Percentiles rank a stretch among this genome's conserved stretches.
phyloP scores from a whole-genome alignment of 1,140 invertebrate genomes.

The Pseudomyrmex cubaensis region DNA sequence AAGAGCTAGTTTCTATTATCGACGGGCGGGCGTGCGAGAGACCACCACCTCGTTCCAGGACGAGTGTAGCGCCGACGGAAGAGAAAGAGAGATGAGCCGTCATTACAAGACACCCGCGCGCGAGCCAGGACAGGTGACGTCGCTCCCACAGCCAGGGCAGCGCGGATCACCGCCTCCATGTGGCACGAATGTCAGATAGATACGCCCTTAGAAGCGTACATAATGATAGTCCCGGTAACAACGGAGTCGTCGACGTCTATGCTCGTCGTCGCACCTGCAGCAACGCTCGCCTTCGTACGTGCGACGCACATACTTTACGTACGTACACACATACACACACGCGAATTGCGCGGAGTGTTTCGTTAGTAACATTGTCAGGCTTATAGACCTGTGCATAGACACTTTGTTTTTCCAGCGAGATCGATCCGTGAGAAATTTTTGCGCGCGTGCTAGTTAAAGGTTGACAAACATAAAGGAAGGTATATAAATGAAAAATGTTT shows the following conservation, averaged over 20 bases:
- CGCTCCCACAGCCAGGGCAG: conserved; percentile 70
- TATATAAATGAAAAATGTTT: neutral
- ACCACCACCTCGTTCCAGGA: conserved; percentile 35
- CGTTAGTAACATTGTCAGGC: conserved; percentile 43
- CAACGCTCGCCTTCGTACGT: neutral
- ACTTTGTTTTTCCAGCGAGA: conserved; percentile 18
- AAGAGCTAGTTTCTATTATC: neutral
- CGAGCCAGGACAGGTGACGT: conserved; percentile 74
- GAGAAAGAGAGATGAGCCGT: conserved; percentile 66
- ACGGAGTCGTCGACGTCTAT: conserved; percentile 61
- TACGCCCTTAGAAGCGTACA: conserved; percentile 55
- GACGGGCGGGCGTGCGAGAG: neutral
- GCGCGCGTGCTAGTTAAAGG: conserved; percentile 15
- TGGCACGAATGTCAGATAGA: conserved; percentile 66
- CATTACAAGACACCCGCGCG: conserved; percentile 59
- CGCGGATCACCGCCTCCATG: conserved; percentile 68
- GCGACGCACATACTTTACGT: neutral
- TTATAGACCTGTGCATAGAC: conserved; percentile 34
- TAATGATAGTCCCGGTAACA: conserved; percentile 69
- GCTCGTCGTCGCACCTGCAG: neutral
- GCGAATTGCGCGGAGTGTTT: conserved; percentile 11
- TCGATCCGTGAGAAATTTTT: conserved; percentile 44
- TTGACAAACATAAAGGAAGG: conserved; percentile 19
- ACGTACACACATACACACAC: neutral
- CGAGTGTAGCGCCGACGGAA: neutral